Conservation (phyloP, 2,888 invertebrate species). For the Cryptophagus acutangulus region DNA sequence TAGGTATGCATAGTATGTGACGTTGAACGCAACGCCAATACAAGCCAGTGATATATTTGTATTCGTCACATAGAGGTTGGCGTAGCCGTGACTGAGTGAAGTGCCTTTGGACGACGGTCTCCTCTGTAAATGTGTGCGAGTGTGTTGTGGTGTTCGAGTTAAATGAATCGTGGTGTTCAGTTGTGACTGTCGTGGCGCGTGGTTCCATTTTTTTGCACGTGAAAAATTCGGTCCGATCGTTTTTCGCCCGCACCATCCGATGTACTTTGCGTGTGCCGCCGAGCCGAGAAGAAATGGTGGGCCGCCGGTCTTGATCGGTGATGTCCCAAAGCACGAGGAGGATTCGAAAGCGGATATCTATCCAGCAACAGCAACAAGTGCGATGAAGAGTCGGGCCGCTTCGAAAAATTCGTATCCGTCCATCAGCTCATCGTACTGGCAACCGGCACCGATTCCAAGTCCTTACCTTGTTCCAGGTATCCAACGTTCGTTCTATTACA, state of each 20-base stretch:
- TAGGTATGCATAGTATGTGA: constrained; percentile 15
- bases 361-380: constrained; percentile 22
- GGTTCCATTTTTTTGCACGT: neutral
- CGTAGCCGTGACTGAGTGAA: constrained; percentile 30
- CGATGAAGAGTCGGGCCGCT: constrained; percentile 44
- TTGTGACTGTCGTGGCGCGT: constrained; percentile 26
- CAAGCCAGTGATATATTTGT: constrained; percentile 40
- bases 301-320: neutral
- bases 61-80: constrained; percentile 44
- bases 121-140: constrained; percentile 10
- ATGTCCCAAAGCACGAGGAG: constrained; percentile 38
- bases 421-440: constrained; percentile 80
- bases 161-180: constrained; percentile 42
- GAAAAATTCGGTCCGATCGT: no score
- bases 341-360: no score
- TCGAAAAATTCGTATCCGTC: constrained; percentile 58
- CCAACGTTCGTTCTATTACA: no score
- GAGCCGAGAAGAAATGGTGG: neutral
- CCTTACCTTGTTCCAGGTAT: constrained; percentile 83
- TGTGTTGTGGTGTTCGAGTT: constrained; percentile 22
- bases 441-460: constrained; percentile 72
- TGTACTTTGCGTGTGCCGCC: neutral
- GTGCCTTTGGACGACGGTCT: constrained; percentile 18
- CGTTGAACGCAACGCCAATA: constrained; percentile 27
- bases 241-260: no score